Conservation (phyloP, 1,140 invertebrate genomes). For the Drosophila carrolli region DNA sequence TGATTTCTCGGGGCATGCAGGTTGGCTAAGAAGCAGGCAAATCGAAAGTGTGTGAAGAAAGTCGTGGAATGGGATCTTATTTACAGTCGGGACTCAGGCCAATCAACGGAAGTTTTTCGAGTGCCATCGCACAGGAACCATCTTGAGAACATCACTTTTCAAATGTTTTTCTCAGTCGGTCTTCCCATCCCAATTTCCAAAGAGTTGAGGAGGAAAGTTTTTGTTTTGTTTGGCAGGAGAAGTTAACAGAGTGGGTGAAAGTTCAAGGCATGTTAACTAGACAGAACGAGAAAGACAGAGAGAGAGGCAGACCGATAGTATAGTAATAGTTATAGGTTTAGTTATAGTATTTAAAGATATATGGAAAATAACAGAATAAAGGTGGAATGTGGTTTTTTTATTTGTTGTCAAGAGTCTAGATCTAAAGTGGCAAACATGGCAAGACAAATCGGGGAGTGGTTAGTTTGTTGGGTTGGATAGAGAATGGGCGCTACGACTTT, state of each 20-base stretch:
- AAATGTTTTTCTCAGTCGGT: slow-evolving; percentile 28
- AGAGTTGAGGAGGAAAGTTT: slow-evolving; percentile 48
- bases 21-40: slow-evolving; percentile 30
- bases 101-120: slow-evolving; percentile 35
- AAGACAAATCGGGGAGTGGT: slow-evolving; percentile 14
- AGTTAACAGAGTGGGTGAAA: slow-evolving; percentile 43
- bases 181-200: slow-evolving; percentile 49
- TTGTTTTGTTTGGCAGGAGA: slow-evolving; percentile 26
- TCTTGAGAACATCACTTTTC: slow-evolving; percentile 25
- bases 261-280: slow-evolving; percentile 49
- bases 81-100: slow-evolving; percentile 24
- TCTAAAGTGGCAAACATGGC: slow-evolving; percentile 38
- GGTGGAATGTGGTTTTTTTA: slow-evolving; percentile 15
- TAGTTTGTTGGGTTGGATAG: not conserved
- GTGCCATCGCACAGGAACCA: slow-evolving; percentile 14
- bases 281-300: slow-evolving; percentile 33
- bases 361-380: slow-evolving; percentile 2
- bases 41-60: slow-evolving; percentile 3
- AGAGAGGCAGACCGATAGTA: slow-evolving; percentile 19
- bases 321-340: not conserved
- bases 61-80: not conserved
- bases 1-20: slow-evolving; percentile 27
- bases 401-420: slow-evolving; percentile 37
- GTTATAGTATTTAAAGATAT: not conserved
- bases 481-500: not conserved